Base-by-base conservation (phyloP, 2,888 invertebrate species). In the Hartigia nigra region DNA sequence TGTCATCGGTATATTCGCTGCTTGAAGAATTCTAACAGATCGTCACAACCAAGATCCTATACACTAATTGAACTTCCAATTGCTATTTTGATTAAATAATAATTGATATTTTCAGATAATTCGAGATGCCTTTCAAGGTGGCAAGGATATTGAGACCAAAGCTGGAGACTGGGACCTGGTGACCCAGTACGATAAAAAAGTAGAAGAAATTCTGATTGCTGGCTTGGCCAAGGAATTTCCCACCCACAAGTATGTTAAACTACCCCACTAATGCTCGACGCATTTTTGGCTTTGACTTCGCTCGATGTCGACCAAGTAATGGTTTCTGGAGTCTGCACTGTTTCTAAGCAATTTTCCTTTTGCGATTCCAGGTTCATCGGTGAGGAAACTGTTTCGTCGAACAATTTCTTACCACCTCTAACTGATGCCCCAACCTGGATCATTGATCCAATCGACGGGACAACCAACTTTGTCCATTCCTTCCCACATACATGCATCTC, bases 371-470 rank as follows among this genome's bases (percentile, higher is more conserved):
- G 96, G 89, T 96, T 97, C 89, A 97, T 97, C 85, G 97, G 96
- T 3, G 97, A 98, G 90, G 97, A 97, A 90, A 93, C 94, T 69
- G 92, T 93, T 4, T 89, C 88, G 3, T 81, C 83, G 76, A 91
- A 92, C 72, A 91, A 92, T 31, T 90, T 92, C 75, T 93, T 94
- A 76, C 93, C 94, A 79, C 92, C 93, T 72, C 92, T 96, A 82
- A 96, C 96, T 1, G 93, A 96, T 87, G 94, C 93, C 14, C 97
- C 97, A 31, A 97, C 97, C 0, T 96, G 96, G 96, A 95, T 97
- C 82, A 95, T 96, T 78, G 96, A 97, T 92, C 97, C 97, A 12
- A 96, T 97, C 77, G 97, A 97, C 92, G 97, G 97, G 36, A 97
- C 97, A 1, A 95, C 95, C 75, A 98, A 98, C 92, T 98, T 97